phyloP scores from a whole-genome alignment of 2,888 invertebrate genomes.

The Hyles lineata region DNA sequence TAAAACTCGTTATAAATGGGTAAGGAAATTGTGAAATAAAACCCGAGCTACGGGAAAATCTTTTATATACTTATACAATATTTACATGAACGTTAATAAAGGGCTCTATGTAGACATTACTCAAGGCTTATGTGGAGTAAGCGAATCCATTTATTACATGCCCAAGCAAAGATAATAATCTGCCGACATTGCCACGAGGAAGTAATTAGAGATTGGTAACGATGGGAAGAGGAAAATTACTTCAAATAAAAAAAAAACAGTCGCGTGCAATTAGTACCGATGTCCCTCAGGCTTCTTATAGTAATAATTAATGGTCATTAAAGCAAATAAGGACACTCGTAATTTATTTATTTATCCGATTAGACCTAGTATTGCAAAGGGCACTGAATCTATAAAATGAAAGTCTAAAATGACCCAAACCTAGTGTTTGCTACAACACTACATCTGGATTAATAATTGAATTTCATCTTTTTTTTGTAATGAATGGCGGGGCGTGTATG shows the following conservation, averaged over 20 bases:
- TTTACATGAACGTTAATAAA: not conserved
- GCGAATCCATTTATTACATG: conserved; percentile 4
- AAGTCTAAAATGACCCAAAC: too few species aligned
- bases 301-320: not conserved
- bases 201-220: conserved; percentile 15
- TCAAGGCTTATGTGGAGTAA: not conserved
- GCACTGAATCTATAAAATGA: too few species aligned
- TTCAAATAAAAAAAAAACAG: conserved; percentile 3
- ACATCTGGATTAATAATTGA: too few species aligned
- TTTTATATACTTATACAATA: not conserved
- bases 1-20: too few species aligned
- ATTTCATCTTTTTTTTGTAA: too few species aligned
- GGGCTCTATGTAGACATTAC: not conserved
- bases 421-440: too few species aligned
- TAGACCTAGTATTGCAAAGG: too few species aligned
- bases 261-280: not conserved
- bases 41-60: not conserved
- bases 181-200: not conserved
- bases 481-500: too few species aligned
- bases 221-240: conserved; percentile 11
- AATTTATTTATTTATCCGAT: not conserved
- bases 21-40: not conserved
- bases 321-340: not conserved
- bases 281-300: not conserved
- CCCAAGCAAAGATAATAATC: conserved; percentile 2